Conservation (phyloP, 2,113 vertebrate genomes). For the Sander vitreus region DNA sequence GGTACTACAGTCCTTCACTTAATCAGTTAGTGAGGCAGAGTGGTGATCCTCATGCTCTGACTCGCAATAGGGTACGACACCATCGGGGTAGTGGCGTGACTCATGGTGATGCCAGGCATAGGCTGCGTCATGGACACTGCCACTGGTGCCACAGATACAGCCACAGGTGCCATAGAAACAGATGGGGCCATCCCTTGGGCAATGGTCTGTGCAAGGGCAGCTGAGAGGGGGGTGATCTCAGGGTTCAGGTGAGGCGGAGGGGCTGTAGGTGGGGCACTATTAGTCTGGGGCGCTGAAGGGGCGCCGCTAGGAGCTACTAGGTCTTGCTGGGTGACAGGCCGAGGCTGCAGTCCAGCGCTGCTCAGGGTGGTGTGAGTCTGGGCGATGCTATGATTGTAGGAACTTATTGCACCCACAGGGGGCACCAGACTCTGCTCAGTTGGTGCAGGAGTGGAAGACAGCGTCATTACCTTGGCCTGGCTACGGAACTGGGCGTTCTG, state of each 20-base stretch:
- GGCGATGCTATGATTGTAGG: conserved; percentile 97
- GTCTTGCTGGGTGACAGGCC: conserved; percentile 93
- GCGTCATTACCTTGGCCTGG: conserved; percentile 96
- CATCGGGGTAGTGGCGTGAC: conserved; percentile 97
- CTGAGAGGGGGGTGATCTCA: conserved; percentile 94
- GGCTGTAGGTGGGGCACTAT: conserved; percentile 88
- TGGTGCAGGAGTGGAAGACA: conserved; percentile 91
- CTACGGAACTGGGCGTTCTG: conserved; percentile 97
- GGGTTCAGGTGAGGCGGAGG: conserved; percentile 90
- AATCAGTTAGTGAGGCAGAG: conserved; percentile 90
- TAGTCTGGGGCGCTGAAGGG: conserved; percentile 86
- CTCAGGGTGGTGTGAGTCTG: conserved; percentile 99
- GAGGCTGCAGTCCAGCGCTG: conserved; percentile 94
- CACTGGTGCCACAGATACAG: conserved; percentile 95
- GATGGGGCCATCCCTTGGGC: conserved; percentile 96
- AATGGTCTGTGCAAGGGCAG: conserved; percentile 95
- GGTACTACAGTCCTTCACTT: neutral
- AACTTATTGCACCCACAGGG: conserved; percentile 91
- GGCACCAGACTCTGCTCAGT: conserved; percentile 92
- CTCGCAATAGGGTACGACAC: conserved; percentile 96
- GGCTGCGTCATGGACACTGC: conserved; percentile 96
- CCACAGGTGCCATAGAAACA: conserved; percentile 96
- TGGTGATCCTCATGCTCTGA: conserved; percentile 98
- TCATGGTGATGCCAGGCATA: conserved; percentile 95
- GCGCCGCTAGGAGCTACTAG: conserved; percentile 90